Conservation (phyloP, 2,888 invertebrate genomes). For the Nephrotoma flavescens region DNA sequence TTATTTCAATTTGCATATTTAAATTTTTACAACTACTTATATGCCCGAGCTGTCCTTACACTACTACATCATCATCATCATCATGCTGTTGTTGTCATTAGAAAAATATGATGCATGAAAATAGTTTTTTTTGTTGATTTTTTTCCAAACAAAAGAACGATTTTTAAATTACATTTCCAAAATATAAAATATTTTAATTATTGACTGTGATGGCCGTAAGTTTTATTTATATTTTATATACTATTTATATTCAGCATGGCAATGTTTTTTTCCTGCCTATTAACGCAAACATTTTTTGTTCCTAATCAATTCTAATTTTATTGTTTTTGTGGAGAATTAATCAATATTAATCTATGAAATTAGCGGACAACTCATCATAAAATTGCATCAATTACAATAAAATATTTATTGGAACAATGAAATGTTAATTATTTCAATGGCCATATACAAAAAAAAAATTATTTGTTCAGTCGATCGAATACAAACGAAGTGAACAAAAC, state of each 20-base stretch:
- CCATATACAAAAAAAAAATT: no score
- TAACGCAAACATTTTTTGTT: not conserved
- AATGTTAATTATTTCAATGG: no score
- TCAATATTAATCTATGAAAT: not conserved
- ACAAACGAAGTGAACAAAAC: no score
- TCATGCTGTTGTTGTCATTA: slow-evolving; percentile 4
- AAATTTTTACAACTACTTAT: slow-evolving; percentile 10
- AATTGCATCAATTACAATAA: not conserved
- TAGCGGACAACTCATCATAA: not conserved
- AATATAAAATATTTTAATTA: not conserved
- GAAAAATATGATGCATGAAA: not conserved
- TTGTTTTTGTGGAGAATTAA: not conserved
- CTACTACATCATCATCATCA: slow-evolving; percentile 10
- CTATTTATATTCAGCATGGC: not conserved
- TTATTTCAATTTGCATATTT: slow-evolving; percentile 17
- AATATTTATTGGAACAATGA: no score
- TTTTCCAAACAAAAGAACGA: not conserved
- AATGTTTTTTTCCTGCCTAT: not conserved
- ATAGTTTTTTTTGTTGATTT: not conserved
- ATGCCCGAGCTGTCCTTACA: slow-evolving; percentile 1
- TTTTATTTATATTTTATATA: not conserved
- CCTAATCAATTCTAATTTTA: not conserved
- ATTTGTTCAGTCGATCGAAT: no score
- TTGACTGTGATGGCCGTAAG: not conserved
- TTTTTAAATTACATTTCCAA: not conserved